Evolutionary conservation across 2,797 vertebrate genomes (phyloP).

Genomic region (Phyllotis vaccarum): DNA sequence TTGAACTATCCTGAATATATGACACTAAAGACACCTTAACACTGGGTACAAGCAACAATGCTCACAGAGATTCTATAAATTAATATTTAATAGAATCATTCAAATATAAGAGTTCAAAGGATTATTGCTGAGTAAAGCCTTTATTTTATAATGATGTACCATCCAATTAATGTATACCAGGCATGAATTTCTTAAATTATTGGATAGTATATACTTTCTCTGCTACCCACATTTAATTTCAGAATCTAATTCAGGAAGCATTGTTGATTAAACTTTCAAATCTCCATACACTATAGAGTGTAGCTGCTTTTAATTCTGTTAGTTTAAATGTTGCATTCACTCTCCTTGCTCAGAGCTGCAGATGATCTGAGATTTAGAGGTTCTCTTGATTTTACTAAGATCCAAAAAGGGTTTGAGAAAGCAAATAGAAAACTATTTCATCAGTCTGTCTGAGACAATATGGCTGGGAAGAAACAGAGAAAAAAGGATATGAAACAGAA

Average conservation of each 20-base stretch:
- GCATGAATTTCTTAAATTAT: neutral
- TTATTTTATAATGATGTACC: slow-evolving; percentile 22
- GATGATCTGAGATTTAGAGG: slow-evolving; percentile 26
- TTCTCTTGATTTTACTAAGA: slow-evolving; percentile 48
- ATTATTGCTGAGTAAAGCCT: slow-evolving; percentile 23
- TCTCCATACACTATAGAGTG: neutral
- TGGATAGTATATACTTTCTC: neutral
- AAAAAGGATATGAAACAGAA: neutral
- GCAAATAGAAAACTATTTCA: neutral
- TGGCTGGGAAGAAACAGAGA: neutral
- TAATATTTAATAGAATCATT: slow-evolving; percentile 30
- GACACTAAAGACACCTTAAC: neutral
- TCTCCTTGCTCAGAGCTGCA: neutral
- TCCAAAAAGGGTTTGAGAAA: neutral
- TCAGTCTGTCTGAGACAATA: neutral
- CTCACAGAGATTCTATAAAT: slow-evolving; percentile 25
- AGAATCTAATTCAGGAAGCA: slow-evolving; percentile 54
- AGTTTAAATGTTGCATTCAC: slow-evolving; percentile 52
- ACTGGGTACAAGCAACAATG: neutral
- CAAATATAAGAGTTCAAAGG: slow-evolving; percentile 30
- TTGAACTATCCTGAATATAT: neutral
- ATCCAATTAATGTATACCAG: slow-evolving; percentile 38
- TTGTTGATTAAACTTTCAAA: slow-evolving; percentile 37
- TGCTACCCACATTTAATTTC: slow-evolving; percentile 8
- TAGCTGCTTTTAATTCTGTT: slow-evolving; percentile 34